Conservation (phyloP, 2,113 vertebrate species). For the Bambusicola thoracicus region DNA sequence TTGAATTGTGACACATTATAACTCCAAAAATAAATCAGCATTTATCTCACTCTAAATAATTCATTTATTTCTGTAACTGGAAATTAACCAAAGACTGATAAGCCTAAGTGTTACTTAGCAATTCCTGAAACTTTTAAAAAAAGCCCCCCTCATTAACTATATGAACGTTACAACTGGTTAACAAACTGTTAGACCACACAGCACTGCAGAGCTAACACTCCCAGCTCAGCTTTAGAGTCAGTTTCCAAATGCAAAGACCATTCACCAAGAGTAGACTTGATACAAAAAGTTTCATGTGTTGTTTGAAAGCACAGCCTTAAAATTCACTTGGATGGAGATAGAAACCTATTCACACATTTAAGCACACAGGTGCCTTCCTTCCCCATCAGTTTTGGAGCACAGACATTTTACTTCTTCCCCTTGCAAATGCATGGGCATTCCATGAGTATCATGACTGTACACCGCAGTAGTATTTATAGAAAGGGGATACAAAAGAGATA, state of each 20-base stretch:
- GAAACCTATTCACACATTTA: background rate
- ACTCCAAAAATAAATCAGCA: conserved; percentile 63
- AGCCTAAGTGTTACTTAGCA: background rate
- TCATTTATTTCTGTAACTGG: conserved; percentile 24
- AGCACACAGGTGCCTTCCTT: background rate
- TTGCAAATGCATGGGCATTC: background rate
- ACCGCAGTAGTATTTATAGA: background rate
- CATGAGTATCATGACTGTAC: background rate
- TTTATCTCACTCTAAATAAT: conserved; percentile 12
- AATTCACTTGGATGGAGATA: background rate
- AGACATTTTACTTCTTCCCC: background rate
- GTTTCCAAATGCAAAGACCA: background rate
- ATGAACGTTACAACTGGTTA: background rate
- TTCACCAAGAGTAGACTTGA: background rate
- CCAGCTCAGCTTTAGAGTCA: background rate
- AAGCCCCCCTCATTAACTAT: background rate
- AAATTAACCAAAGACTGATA: conserved; percentile 20
- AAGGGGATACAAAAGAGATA: background rate
- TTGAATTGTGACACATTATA: conserved; percentile 54
- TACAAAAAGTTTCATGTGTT: background rate
- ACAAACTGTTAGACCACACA: background rate
- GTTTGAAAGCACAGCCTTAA: background rate
- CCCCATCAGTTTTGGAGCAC: background rate
- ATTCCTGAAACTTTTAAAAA: background rate
- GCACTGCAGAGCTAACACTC: background rate